A percentile compares a stretch with the other conserved stretches of the same genome.
Evolutionary conservation across 2,888 invertebrate species (phyloP).

Genomic region (Tromatobia lineatoria): DNA sequence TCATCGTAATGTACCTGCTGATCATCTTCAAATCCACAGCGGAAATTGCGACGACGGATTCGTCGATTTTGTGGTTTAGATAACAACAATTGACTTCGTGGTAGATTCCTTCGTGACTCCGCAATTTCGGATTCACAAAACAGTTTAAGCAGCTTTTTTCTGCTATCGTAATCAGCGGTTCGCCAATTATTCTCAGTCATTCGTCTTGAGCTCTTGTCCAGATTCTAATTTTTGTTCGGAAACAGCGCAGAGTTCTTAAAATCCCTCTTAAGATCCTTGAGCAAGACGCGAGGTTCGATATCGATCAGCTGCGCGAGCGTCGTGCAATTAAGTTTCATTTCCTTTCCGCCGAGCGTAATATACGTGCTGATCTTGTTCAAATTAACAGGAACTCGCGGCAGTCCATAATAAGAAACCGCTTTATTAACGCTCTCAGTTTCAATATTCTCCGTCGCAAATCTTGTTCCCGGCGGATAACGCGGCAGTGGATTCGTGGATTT

Average conservation of each 20-base stretch:
- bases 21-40: too few species aligned
- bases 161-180: too few species aligned
- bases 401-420: slow-evolving; percentile 86
- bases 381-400: slow-evolving; percentile 83
- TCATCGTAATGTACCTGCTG: too few species aligned
- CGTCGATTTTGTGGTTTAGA: too few species aligned
- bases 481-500: slow-evolving; percentile 87
- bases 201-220: too few species aligned
- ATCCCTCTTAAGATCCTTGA: slow-evolving; percentile 83
- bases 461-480: slow-evolving; percentile 72
- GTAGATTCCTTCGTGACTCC: too few species aligned
- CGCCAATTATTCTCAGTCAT: too few species aligned
- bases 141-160: too few species aligned
- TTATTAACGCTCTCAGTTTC: slow-evolving; percentile 70
- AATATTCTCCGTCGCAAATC: slow-evolving; percentile 65
- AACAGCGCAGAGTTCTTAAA: background rate
- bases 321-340: slow-evolving; percentile 86
- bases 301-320: slow-evolving; percentile 87
- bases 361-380: slow-evolving; percentile 86
- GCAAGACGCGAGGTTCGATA: slow-evolving; percentile 85
- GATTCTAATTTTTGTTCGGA: background rate
- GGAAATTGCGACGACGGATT: too few species aligned
- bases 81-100: too few species aligned
- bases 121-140: too few species aligned
- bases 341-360: slow-evolving; percentile 87